A percentile compares a stretch with the other conserved stretches of the same genome.
phyloP scores from a whole-genome alignment of 1,140 invertebrate species.

The Brachionus rubens region DNA sequence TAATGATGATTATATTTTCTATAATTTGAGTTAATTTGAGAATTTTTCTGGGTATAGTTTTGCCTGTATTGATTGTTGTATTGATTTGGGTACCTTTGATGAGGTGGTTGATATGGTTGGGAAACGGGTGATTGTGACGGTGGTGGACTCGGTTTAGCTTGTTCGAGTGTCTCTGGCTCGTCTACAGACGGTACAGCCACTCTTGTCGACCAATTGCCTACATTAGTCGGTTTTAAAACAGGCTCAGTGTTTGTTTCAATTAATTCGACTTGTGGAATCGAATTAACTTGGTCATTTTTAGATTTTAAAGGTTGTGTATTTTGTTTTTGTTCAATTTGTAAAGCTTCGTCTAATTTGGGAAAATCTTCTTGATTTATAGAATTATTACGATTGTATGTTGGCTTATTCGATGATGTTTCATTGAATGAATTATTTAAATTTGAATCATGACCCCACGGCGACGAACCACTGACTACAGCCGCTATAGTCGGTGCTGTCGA shows the following conservation, averaged over 20 bases:
- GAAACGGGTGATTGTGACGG: background rate
- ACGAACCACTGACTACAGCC: constrained; percentile 10
- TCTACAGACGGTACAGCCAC: background rate
- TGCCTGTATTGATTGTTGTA: background rate
- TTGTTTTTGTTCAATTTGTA: constrained; percentile 6
- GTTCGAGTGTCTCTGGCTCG: background rate
- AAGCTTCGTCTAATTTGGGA: constrained; percentile 28
- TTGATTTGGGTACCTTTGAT: background rate
- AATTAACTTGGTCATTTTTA: background rate
- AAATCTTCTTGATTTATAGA: constrained; percentile 25
- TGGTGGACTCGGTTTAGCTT: background rate
- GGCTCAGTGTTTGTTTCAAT: background rate
- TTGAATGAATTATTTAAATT: background rate
- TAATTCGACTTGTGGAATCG: too few species aligned
- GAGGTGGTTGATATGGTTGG: background rate
- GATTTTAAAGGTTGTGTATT: background rate
- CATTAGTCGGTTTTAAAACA: background rate
- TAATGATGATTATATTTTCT: background rate
- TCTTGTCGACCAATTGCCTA: constrained; percentile 3
- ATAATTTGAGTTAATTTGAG: background rate
- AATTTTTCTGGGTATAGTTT: background rate
- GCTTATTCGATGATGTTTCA: background rate
- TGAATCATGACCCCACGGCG: background rate
- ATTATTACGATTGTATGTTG: background rate
- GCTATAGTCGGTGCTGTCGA: background rate